Evolutionary conservation across 1,140 invertebrate species (phyloP).

Genomic region (Lordiphosa clarofinis): DNA sequence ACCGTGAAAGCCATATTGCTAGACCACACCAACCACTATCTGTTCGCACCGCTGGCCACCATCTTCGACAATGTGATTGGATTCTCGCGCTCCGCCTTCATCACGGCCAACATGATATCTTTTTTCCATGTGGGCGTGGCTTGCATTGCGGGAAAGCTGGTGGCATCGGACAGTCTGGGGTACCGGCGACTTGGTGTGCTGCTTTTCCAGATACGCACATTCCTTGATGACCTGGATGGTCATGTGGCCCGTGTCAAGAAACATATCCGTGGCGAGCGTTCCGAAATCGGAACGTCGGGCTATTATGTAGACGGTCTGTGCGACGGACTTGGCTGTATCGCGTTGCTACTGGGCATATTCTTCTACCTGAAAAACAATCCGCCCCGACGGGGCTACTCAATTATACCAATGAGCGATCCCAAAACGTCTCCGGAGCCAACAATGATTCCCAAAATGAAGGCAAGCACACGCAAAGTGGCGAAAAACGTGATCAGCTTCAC

Average conservation of each 20-base stretch:
- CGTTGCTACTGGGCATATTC: slow-evolving; percentile 84
- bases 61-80: slow-evolving; percentile 84
- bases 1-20: slow-evolving; percentile 88
- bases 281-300: slow-evolving; percentile 85
- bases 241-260: slow-evolving; percentile 87
- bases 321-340: slow-evolving; percentile 86
- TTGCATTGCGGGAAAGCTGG: slow-evolving; percentile 84
- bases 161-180: slow-evolving; percentile 85
- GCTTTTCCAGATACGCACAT: slow-evolving; percentile 88
- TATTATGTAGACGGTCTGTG: slow-evolving; percentile 88
- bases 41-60: slow-evolving; percentile 86
- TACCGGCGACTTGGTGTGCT: slow-evolving; percentile 85
- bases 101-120: slow-evolving; percentile 90
- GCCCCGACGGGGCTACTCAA: slow-evolving; percentile 84
- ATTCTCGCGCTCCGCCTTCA: slow-evolving; percentile 83
- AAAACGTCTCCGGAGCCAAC: slow-evolving; percentile 80
- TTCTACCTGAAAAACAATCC: slow-evolving; percentile 86
- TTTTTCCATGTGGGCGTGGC: slow-evolving; percentile 87
- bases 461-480: slow-evolving; percentile 83
- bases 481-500: slow-evolving; percentile 85
- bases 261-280: slow-evolving; percentile 85
- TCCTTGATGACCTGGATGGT: slow-evolving; percentile 89
- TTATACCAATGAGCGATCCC: slow-evolving; percentile 81
- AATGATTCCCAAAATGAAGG: slow-evolving; percentile 84
- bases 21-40: slow-evolving; percentile 88